These are phyloP conservation scores for Thaumetopoea pityocampa DNA, from an alignment of 1,140 invertebrate species.

Conservation along the genomic window DNA sequence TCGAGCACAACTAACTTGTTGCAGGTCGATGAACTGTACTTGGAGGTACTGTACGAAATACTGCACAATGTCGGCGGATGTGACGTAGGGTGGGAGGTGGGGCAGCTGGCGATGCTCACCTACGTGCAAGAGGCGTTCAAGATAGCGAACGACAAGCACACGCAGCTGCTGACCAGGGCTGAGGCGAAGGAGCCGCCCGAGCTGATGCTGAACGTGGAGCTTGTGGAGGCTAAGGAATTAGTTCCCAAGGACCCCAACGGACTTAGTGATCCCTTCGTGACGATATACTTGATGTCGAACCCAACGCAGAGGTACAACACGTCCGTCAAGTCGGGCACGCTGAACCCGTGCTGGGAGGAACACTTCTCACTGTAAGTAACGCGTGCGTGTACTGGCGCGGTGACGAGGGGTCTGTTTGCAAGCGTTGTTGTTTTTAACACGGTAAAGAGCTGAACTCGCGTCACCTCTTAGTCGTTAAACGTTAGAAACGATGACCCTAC, in stretches of 20 bases:
- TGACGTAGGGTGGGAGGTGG: conserved; percentile 82
- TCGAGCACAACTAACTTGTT: too few species aligned
- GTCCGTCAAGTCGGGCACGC: conserved; percentile 91
- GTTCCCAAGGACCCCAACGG: conserved; percentile 97
- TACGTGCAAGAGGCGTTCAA: conserved; percentile 94
- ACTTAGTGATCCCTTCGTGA: conserved; percentile 96
- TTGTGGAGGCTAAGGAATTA: conserved; percentile 94
- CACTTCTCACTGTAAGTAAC: conserved; percentile 97
- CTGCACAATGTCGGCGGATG: conserved; percentile 92
- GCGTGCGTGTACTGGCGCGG: too few species aligned
- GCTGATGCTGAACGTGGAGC: conserved; percentile 93
- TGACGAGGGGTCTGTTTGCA: too few species aligned
- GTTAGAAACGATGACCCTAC: too few species aligned
- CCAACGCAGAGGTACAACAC: conserved; percentile 89
- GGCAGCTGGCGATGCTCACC: conserved; percentile 83
- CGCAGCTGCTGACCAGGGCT: conserved; percentile 81
- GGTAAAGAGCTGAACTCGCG: too few species aligned
- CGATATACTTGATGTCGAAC: conserved; percentile 86
- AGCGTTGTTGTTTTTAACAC: too few species aligned
- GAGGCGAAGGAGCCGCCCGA: conserved; percentile 91
- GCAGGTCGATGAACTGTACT: conserved; percentile 93
- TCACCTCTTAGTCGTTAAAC: too few species aligned
- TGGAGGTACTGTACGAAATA: conserved; percentile 94
- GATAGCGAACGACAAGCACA: conserved; percentile 84
- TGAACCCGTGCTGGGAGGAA: conserved; percentile 97